Percentiles rank a stretch among this genome's conserved stretches.
These are phyloP conservation scores for Tillus elongatus DNA, from an alignment of 2,888 invertebrate genomes.

Conservation along the genomic window DNA sequence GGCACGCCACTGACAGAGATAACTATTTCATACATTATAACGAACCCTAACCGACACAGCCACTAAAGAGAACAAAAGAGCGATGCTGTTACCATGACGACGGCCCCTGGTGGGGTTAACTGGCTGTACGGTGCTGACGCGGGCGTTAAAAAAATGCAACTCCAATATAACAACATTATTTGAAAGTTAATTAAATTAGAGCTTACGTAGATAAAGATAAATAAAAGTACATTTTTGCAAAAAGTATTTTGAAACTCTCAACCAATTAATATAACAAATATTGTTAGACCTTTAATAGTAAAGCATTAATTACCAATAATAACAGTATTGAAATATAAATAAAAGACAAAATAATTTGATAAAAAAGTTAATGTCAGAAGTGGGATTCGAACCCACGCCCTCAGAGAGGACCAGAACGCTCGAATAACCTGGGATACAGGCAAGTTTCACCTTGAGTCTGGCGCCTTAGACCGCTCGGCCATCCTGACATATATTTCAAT, in stretches of 20 bases:
- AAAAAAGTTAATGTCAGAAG: slow-evolving; percentile 35
- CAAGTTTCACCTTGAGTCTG: slow-evolving; percentile 37
- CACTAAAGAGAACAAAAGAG: slow-evolving; percentile 39
- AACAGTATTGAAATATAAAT: no score
- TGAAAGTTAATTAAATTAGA: no score
- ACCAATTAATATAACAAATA: no score
- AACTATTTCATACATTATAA: slow-evolving; percentile 23
- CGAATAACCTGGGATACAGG: slow-evolving; percentile 24
- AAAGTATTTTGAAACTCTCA: no score
- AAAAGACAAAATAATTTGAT: no score
- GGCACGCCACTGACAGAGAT: slow-evolving; percentile 21
- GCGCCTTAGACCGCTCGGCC: slow-evolving; percentile 89
- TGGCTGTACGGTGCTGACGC: slow-evolving; percentile 28
- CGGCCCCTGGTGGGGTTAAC: slow-evolving; percentile 21
- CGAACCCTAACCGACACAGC: slow-evolving; percentile 22
- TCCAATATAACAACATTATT: no score
- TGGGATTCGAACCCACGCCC: slow-evolving; percentile 44
- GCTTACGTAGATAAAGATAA: no score
- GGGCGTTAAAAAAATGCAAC: slow-evolving; percentile 21
- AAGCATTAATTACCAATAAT: no score
- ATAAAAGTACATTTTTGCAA: no score
- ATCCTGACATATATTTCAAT: slow-evolving; percentile 62
- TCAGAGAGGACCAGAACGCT: slow-evolving; percentile 43
- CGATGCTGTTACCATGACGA: slow-evolving; percentile 38
- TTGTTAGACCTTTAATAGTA: no score